These are phyloP conservation scores for Axinella damicornis DNA, from an alignment of 37 sponge, comb jelly and placozoan genomes.

Conservation along the genomic window DNA sequence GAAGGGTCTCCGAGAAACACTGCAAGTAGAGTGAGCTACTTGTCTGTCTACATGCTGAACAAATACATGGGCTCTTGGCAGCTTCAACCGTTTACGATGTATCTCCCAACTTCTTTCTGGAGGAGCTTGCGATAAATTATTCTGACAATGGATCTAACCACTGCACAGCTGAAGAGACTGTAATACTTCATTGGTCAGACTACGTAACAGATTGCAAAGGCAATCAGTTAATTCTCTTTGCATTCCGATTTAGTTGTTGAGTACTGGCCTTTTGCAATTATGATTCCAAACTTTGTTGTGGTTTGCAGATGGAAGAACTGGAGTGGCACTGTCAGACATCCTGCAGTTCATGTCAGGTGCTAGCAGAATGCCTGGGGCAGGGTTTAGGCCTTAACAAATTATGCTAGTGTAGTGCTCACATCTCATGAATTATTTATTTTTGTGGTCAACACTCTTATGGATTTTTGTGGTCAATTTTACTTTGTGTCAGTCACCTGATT, in stretches of 20 bases:
- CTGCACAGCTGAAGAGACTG: constrained; percentile 30
- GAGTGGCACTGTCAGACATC: constrained; percentile 6
- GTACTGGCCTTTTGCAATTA: too few relatives aligned
- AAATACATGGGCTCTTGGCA: not conserved
- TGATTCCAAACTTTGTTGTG: too few relatives aligned
- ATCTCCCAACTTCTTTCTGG: not conserved
- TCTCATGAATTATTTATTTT: too few relatives aligned
- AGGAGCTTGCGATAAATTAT: constrained; percentile 7
- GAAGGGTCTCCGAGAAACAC: constrained; percentile 44
- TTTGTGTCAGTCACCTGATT: too few relatives aligned
- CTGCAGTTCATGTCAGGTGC: constrained; percentile 35
- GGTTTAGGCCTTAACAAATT: too few relatives aligned
- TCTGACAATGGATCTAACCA: constrained; percentile 12
- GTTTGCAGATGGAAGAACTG: constrained; percentile 7
- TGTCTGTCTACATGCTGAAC: not conserved
- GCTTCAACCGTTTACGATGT: constrained; percentile 6
- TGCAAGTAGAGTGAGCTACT: constrained; percentile 23
- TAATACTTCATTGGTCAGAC: too few relatives aligned
- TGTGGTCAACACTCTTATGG: too few relatives aligned
- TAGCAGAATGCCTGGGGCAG: constrained; percentile 21
- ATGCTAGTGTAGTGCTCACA: too few relatives aligned
- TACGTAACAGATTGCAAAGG: too few relatives aligned
- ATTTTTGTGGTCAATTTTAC: too few relatives aligned
- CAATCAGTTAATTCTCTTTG: too few relatives aligned
- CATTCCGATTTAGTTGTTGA: too few relatives aligned